These are phyloP conservation scores for Lycophotia porphyrea DNA, from an alignment of 2,888 invertebrate genomes.

Conservation along the genomic window DNA sequence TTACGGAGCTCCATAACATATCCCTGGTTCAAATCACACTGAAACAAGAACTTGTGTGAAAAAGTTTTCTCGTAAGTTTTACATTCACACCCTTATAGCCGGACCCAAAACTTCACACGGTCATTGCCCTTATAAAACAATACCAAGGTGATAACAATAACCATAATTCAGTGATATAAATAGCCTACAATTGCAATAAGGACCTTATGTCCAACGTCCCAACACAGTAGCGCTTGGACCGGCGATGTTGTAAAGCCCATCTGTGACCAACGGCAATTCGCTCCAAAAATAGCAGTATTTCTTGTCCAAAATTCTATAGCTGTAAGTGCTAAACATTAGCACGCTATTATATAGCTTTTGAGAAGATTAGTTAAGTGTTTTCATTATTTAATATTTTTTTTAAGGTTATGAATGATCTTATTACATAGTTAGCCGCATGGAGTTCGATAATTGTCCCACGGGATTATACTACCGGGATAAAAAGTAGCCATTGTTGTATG, in stretches of 20 bases:
- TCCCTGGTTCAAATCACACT: slow-evolving; percentile 18
- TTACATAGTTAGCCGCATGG: no score
- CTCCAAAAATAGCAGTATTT: slow-evolving; percentile 62
- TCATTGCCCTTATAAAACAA: slow-evolving; percentile 47
- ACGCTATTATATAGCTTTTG: slow-evolving; percentile 53
- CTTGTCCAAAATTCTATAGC: slow-evolving; percentile 35
- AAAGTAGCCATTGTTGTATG: no score
- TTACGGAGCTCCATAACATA: no score
- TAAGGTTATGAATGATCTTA: not conserved
- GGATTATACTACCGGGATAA: no score
- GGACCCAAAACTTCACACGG: slow-evolving; percentile 24
- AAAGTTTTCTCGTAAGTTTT: slow-evolving; percentile 40
- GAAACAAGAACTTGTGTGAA: slow-evolving; percentile 31
- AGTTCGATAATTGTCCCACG: no score
- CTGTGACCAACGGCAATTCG: slow-evolving; percentile 61
- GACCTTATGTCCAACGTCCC: slow-evolving; percentile 26
- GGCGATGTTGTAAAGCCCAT: slow-evolving; percentile 58
- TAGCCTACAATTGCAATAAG: slow-evolving; percentile 63
- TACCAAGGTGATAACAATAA: slow-evolving; percentile 61
- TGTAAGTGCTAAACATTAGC: slow-evolving; percentile 55
- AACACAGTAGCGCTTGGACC: slow-evolving; percentile 18
- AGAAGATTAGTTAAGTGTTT: slow-evolving; percentile 32
- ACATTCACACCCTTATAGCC: not conserved
- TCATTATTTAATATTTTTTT: slow-evolving; percentile 9
- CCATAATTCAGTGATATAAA: slow-evolving; percentile 60